Base-by-base conservation (phyloP, 1,140 invertebrate species). In the Lordiphosa mommai region DNA sequence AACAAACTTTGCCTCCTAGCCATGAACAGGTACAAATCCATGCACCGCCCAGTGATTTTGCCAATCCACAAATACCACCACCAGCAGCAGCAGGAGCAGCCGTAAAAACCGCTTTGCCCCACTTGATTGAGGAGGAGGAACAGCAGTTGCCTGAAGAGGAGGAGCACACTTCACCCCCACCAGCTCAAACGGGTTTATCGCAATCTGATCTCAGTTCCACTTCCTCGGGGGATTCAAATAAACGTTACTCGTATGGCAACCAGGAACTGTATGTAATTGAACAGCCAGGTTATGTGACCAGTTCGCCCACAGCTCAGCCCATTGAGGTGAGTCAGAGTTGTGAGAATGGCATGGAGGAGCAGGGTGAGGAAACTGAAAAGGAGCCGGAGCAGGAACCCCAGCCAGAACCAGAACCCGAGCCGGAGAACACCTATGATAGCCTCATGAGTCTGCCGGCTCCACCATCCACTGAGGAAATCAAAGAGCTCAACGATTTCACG, bases 141-240 rank as follows among this genome's bases (percentile, higher is more conserved):
- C 55, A 65, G 34, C 29, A 46, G 29, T 12, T 37, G 29, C 44
- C 37, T 5, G 63, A 57, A 69, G 89, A 55, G 87, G 89, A 17
- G 34, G 29, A 12, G 20, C 9, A 2, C 14, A 91, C 91, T 3
- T 3, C 0, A 20, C 10, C 23, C 5, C 6, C 17, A 14, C 5
- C 17, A n/a, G 59, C 74, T 1, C 93, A 92, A 52, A 94, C 94
- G 0, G 94, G 94, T 1, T 89, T 95, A 3, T 94, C 94, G 6
- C 94, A 95, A 71, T 95, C 94, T 1, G 94, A 94, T 68, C 90
- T 94, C 0, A 95, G 94, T 51, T 91, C 94, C 69, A 93, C 92
- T 3, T 94, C 93, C 4, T 91, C 92, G 20, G 92, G 90, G 6
- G 93, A 93, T 10, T 92, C 92, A 33, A 94, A 94, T 85, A 92